Base-by-base conservation (phyloP, 92 coral and sea anemone species). In the Palythoa caribaeorum region DNA sequence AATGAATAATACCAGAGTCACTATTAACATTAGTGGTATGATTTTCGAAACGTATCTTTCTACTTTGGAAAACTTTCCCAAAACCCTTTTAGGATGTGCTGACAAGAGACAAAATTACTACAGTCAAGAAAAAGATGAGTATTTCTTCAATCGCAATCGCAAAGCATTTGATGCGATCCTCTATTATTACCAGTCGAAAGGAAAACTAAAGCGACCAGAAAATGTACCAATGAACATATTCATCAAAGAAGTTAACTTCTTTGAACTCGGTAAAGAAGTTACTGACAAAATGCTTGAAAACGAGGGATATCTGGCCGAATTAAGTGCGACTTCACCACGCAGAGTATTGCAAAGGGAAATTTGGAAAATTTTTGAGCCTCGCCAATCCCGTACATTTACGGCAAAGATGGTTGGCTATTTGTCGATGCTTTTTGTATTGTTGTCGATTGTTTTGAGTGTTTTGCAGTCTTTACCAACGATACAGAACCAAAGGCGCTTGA, bases 91-190 rank as follows among this genome's bases (percentile, higher is more conserved):
- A 11, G 93, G 93, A 40, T 85, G 77, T 51, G 47, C 87, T 9
- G 83, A 62, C n/a, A 90, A 90, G 44, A 79, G 93, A 44, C 77
- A 77, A 51, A 84, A 71, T n/a, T 90, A 90, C 60, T 90, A 78
- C 38, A 84, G 59, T n/a, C 13, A 72, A 44, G 72, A 71, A 38
- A 78, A 71, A 12, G 57, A 86, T 16, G 90, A 90, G 53, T 90
- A 79, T 65, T 90, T 90, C 74, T 90, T 90, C 55, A 90, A 86
- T 47, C 89, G 90, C n/a, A 90, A 90, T 79, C 84, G 93, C 52
- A 83, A 90, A 79, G 85, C 90, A 19, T 90, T 90, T 63, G 90
- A 90, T 39, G 93, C 90, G 17, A 90, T 86, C 65, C 84, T 90
- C 19, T 90, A 71, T 62, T 90, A 76, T 38, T 90, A 90, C 74